Base-by-base conservation (phyloP, 2,797 vertebrate species). In the Squalus acanthias region DNA sequence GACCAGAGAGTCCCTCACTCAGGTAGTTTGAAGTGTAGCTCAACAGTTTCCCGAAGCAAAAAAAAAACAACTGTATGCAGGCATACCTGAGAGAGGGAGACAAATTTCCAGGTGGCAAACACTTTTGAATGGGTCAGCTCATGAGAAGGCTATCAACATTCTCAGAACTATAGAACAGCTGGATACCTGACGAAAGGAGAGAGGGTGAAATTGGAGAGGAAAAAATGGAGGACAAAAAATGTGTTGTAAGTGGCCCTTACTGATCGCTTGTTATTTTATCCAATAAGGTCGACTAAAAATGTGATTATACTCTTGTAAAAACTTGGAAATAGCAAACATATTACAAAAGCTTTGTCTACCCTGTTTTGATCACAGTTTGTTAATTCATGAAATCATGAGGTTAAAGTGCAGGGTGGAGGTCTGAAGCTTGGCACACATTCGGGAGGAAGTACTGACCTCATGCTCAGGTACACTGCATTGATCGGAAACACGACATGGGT, bases 401-500 rank as follows among this genome's bases (percentile, higher is more conserved):
- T 95, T 12, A 74, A 3, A 95, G 94, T 33, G 94, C 0, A 95
- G 70, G 94, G 94, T 17, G 94, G 94, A 53, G 94, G 50, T 1
- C 26, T 74, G 39, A 29, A 29, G 17, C 70, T 95, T 72, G 50
- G 67, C 94, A 33, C 70, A 57, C 26, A 24, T 1, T 50, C 20
- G 0, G 70, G 70, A 57, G 70, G 94, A 95, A 95, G 7, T 39
- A 74, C 12, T 74, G 94, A 95, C 70, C 94, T 95, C 69, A 26
- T 76, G 70, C 50, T 33, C 94, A 95, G 94, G 94, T 95, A 95
- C 26, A 76, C 50, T 53, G 69, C 29, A 72, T 74, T 57, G 26
- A 95, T 95, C n/a, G 94, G 94, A 95, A 95, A 95, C 94, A 57
- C 94, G 15, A 15, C 0, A 13, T 57, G 72, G 94, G 94, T 76